Conservation (phyloP, 2,888 invertebrate species). For the Eulithis prunata region DNA sequence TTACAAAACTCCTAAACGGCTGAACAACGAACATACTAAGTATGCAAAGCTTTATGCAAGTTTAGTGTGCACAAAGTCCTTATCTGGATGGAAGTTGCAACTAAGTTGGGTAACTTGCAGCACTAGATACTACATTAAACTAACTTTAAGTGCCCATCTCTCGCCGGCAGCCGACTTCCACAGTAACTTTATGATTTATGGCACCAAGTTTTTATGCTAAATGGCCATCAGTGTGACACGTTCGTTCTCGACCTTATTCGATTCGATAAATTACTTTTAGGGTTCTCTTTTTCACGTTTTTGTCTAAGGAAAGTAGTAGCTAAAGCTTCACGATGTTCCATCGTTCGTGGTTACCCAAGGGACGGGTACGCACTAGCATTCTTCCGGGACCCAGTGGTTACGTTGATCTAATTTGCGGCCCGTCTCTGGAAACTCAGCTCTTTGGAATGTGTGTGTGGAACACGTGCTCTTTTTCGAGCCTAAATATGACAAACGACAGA, state of each 20-base stretch:
- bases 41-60: conserved; percentile 14
- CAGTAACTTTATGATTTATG: conserved; percentile 65
- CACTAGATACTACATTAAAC: conserved; percentile 58
- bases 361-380: too few species aligned
- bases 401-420: too few species aligned
- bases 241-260: conserved; percentile 41
- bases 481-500: too few species aligned
- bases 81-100: conserved; percentile 44
- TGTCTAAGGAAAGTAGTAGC: not conserved
- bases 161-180: conserved; percentile 44
- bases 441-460: too few species aligned
- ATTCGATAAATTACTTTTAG: conserved; percentile 37
- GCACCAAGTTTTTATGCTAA: conserved; percentile 51
- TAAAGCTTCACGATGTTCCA: not conserved
- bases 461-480: too few species aligned
- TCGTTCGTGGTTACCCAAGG: not conserved
- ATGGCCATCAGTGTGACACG: conserved; percentile 40
- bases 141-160: conserved; percentile 61
- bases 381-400: too few species aligned
- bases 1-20: not conserved
- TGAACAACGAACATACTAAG: not conserved
- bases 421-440: too few species aligned
- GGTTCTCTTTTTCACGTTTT: not conserved
- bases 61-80: conserved; percentile 15
- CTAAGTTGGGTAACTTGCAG: conserved; percentile 56